phyloP scores from a whole-genome alignment of 2,888 invertebrate species.

The Rugalucina vietnamica region DNA sequence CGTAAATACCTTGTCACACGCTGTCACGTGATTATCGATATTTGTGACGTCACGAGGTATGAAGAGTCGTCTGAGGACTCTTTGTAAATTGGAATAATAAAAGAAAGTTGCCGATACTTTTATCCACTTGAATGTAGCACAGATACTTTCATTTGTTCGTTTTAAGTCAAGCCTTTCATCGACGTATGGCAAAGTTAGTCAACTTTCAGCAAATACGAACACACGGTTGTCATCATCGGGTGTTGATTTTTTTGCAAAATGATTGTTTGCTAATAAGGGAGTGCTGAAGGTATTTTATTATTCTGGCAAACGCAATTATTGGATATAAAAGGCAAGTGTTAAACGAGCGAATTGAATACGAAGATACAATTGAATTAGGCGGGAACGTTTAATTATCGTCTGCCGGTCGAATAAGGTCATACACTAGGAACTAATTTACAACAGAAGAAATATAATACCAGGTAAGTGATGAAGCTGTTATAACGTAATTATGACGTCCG shows the following conservation, averaged over 20 bases:
- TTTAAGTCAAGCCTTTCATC: background rate
- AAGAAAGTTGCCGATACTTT: background rate
- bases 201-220: background rate
- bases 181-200: background rate
- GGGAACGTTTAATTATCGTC: background rate
- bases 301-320: background rate
- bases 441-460: no score
- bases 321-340: constrained; percentile 13
- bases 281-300: background rate
- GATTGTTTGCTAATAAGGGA: constrained; percentile 5
- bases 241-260: constrained; percentile 9
- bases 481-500: no score
- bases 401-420: no score
- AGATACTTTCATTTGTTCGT: background rate
- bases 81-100: background rate
- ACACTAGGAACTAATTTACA: no score
- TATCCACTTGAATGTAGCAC: background rate
- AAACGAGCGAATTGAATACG: background rate
- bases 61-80: background rate
- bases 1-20: no score
- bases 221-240: background rate
- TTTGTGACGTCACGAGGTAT: background rate
- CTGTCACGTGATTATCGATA: background rate
- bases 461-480: no score
- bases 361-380: constrained; percentile 6